A percentile compares a stretch with the other conserved stretches of the same genome.
phyloP scores from a whole-genome alignment of 2,888 invertebrate species.

The Dynastes maya region DNA sequence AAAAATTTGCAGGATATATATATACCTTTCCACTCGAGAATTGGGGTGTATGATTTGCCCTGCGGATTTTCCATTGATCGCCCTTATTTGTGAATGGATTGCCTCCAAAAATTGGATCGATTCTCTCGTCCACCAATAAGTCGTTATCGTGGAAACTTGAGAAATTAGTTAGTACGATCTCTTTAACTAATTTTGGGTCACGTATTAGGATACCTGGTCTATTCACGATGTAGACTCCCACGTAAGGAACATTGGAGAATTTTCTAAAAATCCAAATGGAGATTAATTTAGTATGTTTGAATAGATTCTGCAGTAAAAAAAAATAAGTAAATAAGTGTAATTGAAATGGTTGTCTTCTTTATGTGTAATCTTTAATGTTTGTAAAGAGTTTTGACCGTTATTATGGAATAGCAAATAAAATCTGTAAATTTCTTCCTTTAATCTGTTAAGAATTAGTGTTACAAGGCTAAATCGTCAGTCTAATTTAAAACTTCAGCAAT shows the following conservation, averaged over 20 bases:
- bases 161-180: constrained; percentile 66
- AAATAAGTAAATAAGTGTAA: too few species aligned
- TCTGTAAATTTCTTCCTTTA: too few species aligned
- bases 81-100: constrained; percentile 71
- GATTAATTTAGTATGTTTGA: too few species aligned
- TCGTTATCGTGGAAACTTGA: constrained; percentile 67
- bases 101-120: constrained; percentile 70
- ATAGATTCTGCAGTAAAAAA: background rate
- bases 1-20: background rate
- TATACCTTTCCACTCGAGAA: constrained; percentile 69
- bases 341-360: too few species aligned
- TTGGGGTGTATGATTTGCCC: constrained; percentile 71
- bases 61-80: constrained; percentile 71
- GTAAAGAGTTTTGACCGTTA: too few species aligned
- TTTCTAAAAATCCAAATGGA: constrained; percentile 15
- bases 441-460: too few species aligned
- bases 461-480: too few species aligned
- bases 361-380: too few species aligned
- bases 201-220: constrained; percentile 64
- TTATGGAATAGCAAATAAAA: too few species aligned
- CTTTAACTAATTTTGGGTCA: constrained; percentile 65
- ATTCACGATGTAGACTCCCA: constrained; percentile 65
- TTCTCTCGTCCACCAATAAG: constrained; percentile 65
- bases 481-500: too few species aligned
- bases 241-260: constrained; percentile 55